These are phyloP conservation scores for Empidonax alnorum DNA, from an alignment of 2,113 vertebrate genomes.

Conservation along the genomic window DNA sequence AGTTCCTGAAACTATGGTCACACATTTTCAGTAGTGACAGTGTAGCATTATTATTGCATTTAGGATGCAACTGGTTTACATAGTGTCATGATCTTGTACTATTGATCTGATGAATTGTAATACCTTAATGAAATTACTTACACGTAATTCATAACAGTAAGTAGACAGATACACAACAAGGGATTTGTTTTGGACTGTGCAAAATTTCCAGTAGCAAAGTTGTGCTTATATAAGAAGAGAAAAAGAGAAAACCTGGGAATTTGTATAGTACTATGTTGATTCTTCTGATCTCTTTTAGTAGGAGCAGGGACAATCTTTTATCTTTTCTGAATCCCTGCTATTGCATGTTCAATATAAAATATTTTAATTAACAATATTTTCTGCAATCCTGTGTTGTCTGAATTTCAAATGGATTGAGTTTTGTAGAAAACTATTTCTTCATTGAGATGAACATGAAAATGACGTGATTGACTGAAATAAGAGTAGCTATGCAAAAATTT, in stretches of 20 bases:
- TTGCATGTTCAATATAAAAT: not conserved
- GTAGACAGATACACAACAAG: not conserved
- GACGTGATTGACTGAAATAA: not conserved
- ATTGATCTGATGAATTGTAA: not conserved
- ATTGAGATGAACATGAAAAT: not conserved
- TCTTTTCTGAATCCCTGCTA: not conserved
- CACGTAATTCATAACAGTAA: not conserved
- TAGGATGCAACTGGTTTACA: not conserved
- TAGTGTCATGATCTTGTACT: not conserved
- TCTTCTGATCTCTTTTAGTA: not conserved
- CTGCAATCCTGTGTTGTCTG: not conserved
- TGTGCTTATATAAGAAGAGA: not conserved
- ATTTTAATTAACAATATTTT: not conserved
- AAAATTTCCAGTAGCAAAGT: not conserved
- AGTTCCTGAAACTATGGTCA: not conserved
- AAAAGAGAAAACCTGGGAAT: not conserved
- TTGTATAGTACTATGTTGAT: not conserved
- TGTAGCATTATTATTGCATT: not conserved
- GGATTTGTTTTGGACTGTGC: not conserved
- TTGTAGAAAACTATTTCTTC: not conserved
- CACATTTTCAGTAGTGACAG: not conserved
- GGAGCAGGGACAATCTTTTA: not conserved
- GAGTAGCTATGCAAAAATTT: not conserved
- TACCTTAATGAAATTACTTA: not conserved
- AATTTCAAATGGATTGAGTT: not conserved